Base-by-base conservation (phyloP, 2,113 vertebrate species). In the Agelaius tricolor region DNA sequence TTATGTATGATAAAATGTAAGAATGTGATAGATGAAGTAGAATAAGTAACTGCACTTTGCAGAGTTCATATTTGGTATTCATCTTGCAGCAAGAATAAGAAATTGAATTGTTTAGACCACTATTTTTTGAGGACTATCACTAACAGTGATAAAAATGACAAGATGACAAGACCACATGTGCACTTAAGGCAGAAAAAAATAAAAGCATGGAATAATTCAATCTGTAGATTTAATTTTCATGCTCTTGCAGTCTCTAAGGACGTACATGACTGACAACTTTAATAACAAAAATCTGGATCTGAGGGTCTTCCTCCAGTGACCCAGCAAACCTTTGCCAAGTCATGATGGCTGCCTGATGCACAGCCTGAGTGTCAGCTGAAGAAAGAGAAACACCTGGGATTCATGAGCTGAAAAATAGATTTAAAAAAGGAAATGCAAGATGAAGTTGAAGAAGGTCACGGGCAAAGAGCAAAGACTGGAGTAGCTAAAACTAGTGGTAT, bases 361-460 rank as follows among this genome's bases (percentile, higher is more conserved):
- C 73, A 78, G 57, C 65, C 44, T 46, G 69, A 92, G 83, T 90
- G 96, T 92, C 90, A 96, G 76, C 61, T 89, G 83, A 93, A 92
- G 93, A 88, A 96, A 84, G 44, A 94, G 85, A 96, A 95, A 95
- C 95, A 96, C 94, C 93, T 95, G 96, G 95, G 79, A 84, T 52
- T 72, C 57, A 21, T 67, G 76, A 78, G 44, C 65, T 86, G 82
- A 94, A 85, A 97, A 96, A 92, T 61, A 57, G 30, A 69, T 89
- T 87, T 61, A 3, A 47, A 91, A 91, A 82, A 82, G 22, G 63
- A 87, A 96, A 83, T 71, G 33, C 10, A 89, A 72, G 52, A 47
- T 87, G 68, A 89, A 90, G 41, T 75, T 41, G 76, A 74, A 85
- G 72, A 61, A 88, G 83, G 88, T 94, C 74, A 82, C 10, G 67